Percentiles rank a stretch among this genome's conserved stretches.
Conservation (phyloP, 2,113 vertebrate genomes). For the Felis chaus region DNA sequence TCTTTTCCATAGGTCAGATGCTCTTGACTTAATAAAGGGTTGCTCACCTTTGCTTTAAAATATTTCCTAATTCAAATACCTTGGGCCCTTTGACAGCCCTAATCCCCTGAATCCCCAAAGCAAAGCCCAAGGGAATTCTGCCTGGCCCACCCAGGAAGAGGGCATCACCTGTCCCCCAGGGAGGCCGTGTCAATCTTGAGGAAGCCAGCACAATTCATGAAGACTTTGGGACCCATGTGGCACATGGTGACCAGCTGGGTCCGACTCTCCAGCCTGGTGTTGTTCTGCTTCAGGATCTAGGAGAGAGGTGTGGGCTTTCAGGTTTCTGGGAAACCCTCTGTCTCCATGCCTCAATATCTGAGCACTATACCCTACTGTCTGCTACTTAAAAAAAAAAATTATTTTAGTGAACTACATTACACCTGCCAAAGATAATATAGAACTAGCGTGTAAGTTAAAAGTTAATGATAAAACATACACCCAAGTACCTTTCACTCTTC, state of each 20-base stretch:
- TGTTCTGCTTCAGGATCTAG: constrained; percentile 99
- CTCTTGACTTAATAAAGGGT: constrained; percentile 56
- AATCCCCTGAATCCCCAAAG: constrained; percentile 31
- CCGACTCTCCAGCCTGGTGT: constrained; percentile 97
- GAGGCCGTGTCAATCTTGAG: constrained; percentile 99
- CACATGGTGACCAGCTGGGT: constrained; percentile 99
- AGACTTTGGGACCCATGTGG: constrained; percentile 99
- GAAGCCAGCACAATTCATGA: constrained; percentile 99
- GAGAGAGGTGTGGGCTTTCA: constrained; percentile 5
- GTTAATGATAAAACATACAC: neutral
- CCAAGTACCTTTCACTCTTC: neutral
- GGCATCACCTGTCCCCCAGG: constrained; percentile 94
- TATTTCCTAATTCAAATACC: constrained; percentile 47
- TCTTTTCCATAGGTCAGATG: constrained; percentile 79
- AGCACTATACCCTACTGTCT: neutral
- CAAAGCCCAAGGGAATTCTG: constrained; percentile 45
- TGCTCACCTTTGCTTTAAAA: constrained; percentile 58
- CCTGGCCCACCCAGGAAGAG: constrained; percentile 51
- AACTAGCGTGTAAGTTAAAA: neutral
- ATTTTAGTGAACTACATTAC: neutral
- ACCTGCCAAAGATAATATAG: neutral
- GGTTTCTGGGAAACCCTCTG: neutral
- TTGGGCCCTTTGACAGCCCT: constrained; percentile 37
- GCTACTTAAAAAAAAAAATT: neutral
- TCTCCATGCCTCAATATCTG: neutral